Conservation (phyloP, 2,113 vertebrate species). For the Monarcha castaneiventris region DNA sequence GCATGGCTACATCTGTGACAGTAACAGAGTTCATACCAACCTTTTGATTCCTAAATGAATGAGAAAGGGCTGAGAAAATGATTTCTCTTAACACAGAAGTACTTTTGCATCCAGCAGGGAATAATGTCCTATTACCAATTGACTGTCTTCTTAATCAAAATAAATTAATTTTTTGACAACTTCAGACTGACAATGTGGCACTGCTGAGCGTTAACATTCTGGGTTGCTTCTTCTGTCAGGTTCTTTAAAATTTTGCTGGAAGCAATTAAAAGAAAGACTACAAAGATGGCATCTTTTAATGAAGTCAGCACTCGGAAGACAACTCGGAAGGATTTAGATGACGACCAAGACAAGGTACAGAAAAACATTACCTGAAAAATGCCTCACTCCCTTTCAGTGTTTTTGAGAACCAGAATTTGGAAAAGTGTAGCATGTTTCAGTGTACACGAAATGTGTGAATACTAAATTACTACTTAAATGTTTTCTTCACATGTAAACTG, state of each 20-base stretch:
- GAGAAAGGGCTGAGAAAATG: background rate
- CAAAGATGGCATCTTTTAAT: slow-evolving; percentile 82
- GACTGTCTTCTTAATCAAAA: background rate
- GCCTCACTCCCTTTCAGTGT: background rate
- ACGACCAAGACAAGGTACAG: slow-evolving; percentile 56
- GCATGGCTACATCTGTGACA: background rate
- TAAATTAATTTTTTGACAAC: background rate
- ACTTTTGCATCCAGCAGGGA: background rate
- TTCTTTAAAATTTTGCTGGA: slow-evolving; percentile 88
- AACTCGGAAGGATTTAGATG: slow-evolving; percentile 75
- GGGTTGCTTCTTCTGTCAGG: slow-evolving; percentile 64
- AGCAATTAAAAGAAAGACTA: slow-evolving; percentile 81
- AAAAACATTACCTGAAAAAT: background rate
- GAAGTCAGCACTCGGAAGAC: slow-evolving; percentile 82
- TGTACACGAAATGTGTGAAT: background rate
- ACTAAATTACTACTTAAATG: background rate
- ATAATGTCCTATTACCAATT: background rate
- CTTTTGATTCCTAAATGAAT: background rate
- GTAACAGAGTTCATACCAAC: background rate
- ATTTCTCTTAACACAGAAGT: background rate
- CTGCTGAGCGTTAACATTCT: background rate
- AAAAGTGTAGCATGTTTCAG: background rate
- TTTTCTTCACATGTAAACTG: background rate
- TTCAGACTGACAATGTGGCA: background rate
- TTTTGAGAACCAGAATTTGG: background rate